These are phyloP conservation scores for Phaonia tiefii DNA, from an alignment of 2,888 invertebrate species.

Conservation along the genomic window DNA sequence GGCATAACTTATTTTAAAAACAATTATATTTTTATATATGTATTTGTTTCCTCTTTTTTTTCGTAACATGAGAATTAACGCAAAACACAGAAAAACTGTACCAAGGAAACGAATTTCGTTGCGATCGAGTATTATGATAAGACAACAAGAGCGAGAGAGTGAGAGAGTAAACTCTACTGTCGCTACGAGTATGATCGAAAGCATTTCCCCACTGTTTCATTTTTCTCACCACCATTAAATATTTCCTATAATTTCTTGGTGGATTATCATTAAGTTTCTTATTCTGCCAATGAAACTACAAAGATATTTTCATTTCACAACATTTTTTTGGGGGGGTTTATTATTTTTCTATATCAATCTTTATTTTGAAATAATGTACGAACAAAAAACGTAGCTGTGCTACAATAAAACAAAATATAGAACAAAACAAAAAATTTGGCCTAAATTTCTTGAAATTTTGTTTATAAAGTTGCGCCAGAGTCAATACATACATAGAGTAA, in stretches of 20 bases:
- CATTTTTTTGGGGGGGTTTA: too few relatives aligned
- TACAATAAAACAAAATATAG: conserved; percentile 16
- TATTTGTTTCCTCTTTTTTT: background rate
- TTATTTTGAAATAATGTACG: conserved; percentile 1
- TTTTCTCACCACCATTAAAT: background rate
- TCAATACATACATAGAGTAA: too few relatives aligned
- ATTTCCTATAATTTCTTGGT: background rate
- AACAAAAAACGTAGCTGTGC: too few relatives aligned
- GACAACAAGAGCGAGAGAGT: too few relatives aligned
- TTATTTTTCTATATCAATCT: background rate
- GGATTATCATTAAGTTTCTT: background rate
- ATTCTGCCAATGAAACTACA: background rate
- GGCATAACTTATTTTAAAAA: background rate
- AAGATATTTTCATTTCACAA: too few relatives aligned
- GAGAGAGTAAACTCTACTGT: too few relatives aligned
- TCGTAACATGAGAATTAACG: background rate
- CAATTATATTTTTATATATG: background rate
- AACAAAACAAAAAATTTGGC: conserved; percentile 29
- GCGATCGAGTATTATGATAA: too few relatives aligned
- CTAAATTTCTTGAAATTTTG: conserved; percentile 12
- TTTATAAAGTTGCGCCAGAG: background rate
- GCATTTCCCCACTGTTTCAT: too few relatives aligned
- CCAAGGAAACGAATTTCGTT: background rate
- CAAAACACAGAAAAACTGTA: background rate
- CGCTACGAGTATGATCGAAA: too few relatives aligned